phyloP scores from a whole-genome alignment of 2,888 invertebrate genomes.

The Sthenelais limicola region DNA sequence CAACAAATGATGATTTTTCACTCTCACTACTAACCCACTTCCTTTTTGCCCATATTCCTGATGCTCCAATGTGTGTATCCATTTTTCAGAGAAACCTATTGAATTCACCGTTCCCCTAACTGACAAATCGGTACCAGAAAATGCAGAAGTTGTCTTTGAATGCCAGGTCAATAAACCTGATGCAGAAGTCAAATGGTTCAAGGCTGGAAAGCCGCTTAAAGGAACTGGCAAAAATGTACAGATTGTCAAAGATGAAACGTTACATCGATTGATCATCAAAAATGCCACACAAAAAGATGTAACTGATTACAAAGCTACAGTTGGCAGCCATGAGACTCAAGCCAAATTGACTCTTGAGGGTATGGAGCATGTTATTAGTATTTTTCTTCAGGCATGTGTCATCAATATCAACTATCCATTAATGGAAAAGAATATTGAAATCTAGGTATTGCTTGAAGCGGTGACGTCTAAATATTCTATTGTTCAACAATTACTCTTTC shows the following conservation, averaged over 20 bases:
- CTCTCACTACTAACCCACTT: too few species aligned
- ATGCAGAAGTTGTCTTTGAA: conserved; percentile 81
- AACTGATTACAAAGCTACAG: conserved; percentile 62
- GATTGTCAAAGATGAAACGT: conserved; percentile 54
- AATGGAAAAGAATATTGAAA: too few species aligned
- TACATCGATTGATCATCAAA: conserved; percentile 60
- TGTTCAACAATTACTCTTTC: too few species aligned
- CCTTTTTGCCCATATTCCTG: too few species aligned
- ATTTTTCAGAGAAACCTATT: conserved; percentile 28
- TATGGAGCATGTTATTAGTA: conserved; percentile 4
- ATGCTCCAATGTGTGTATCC: too few species aligned
- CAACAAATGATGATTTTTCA: too few species aligned
- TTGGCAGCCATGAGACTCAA: conserved; percentile 60
- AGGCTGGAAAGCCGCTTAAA: conserved; percentile 78
- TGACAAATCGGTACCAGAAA: conserved; percentile 54
- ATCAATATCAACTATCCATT: background rate
- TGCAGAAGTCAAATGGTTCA: conserved; percentile 93
- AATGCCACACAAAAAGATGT: conserved; percentile 65
- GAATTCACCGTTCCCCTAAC: conserved; percentile 22
- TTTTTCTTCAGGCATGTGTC: too few species aligned
- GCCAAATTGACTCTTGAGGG: conserved; percentile 56
- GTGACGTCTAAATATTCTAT: too few species aligned
- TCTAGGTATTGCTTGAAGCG: too few species aligned
- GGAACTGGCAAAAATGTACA: conserved; percentile 68
- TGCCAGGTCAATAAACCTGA: conserved; percentile 96